phyloP scores from a whole-genome alignment of 1,140 invertebrate species.

The Dolichoris vasculosae region DNA sequence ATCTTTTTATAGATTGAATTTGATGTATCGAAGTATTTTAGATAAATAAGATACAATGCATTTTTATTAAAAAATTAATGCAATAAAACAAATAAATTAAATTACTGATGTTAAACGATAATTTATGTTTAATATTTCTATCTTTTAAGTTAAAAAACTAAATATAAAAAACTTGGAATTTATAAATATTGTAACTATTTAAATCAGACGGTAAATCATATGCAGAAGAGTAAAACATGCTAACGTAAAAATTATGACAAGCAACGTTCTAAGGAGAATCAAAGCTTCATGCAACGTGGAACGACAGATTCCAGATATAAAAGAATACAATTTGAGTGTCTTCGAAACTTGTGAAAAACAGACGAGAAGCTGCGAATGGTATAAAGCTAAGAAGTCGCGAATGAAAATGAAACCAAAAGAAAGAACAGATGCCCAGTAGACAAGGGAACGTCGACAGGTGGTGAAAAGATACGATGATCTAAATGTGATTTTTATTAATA shows the following conservation, averaged over 20 bases:
- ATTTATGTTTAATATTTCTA: no score
- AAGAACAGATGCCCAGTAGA: background rate
- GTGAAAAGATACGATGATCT: no score
- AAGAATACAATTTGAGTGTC: background rate
- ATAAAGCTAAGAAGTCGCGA: background rate
- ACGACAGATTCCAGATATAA: background rate
- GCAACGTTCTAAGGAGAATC: background rate
- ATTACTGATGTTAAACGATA: no score
- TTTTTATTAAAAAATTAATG: no score
- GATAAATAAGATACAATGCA: no score
- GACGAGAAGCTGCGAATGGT: background rate
- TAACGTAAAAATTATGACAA: background rate
- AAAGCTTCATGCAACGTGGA: background rate
- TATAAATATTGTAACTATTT: no score
- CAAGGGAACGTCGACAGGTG: background rate
- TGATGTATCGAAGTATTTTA: no score
- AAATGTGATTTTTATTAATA: background rate
- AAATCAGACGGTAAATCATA: no score
- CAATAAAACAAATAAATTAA: no score
- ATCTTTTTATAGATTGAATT: no score
- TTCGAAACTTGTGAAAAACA: background rate
- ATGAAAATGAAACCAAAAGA: slow-evolving; percentile 23
- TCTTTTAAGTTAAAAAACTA: no score
- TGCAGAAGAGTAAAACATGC: background rate
- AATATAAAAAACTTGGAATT: no score